Evolutionary conservation across 2,888 invertebrate genomes (phyloP).

Genomic region (Eudemis profundana): DNA sequence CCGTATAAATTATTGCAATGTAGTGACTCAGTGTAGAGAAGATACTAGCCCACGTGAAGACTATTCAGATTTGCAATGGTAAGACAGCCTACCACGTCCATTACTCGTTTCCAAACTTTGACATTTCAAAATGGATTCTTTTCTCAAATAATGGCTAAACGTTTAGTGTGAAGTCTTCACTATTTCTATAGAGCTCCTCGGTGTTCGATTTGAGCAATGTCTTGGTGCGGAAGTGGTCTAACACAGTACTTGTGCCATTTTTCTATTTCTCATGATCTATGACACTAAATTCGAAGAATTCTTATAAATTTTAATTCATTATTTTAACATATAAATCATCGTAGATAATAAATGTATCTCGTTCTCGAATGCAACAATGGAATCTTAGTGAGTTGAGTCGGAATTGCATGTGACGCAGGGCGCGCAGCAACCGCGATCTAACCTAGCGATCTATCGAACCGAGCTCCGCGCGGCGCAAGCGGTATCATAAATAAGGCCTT

Average conservation of each 20-base stretch:
- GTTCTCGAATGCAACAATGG: slow-evolving; percentile 61
- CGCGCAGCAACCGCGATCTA: slow-evolving; percentile 53
- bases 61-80: slow-evolving; percentile 22
- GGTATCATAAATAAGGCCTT: slow-evolving; percentile 74
- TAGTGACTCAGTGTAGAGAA: slow-evolving; percentile 14
- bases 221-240: slow-evolving; percentile 52
- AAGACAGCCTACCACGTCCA: slow-evolving; percentile 24
- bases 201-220: slow-evolving; percentile 61
- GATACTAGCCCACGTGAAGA: slow-evolving; percentile 10
- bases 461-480: slow-evolving; percentile 47
- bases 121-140: slow-evolving; percentile 15
- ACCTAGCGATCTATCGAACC: slow-evolving; percentile 73
- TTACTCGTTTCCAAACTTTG: slow-evolving; percentile 25
- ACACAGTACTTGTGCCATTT: slow-evolving; percentile 38
- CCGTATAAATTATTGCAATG: slow-evolving; percentile 32
- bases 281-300: slow-evolving; percentile 38
- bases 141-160: slow-evolving; percentile 33
- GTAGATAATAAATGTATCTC: slow-evolving; percentile 29
- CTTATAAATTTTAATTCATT: slow-evolving; percentile 29
- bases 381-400: slow-evolving; percentile 50
- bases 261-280: slow-evolving; percentile 37
- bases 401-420: slow-evolving; percentile 28
- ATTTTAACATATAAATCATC: slow-evolving; percentile 29
- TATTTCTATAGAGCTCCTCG: slow-evolving; percentile 47
- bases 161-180: slow-evolving; percentile 24